Conservation (phyloP, 2,888 invertebrate species). For the Hydropsyche betteni region DNA sequence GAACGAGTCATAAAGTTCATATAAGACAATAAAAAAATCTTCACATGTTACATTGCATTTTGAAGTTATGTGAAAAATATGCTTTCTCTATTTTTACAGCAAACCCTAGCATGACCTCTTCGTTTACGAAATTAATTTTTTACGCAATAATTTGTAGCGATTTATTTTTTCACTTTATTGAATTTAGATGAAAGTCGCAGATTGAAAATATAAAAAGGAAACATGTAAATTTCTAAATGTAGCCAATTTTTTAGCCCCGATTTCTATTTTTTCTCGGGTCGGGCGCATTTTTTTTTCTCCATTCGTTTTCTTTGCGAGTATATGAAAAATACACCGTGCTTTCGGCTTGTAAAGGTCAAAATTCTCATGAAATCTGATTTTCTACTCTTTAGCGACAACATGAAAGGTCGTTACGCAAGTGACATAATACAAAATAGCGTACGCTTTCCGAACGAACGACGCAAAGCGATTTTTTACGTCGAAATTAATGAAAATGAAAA, state of each 20-base stretch:
- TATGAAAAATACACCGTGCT: constrained; percentile 6
- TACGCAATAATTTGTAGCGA: not conserved
- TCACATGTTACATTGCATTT: constrained; percentile 2
- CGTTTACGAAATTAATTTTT: constrained; percentile 22
- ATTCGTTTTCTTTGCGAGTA: not conserved
- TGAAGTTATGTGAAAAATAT: not conserved
- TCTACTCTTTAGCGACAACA: constrained; percentile 25
- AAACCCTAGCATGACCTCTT: constrained; percentile 7
- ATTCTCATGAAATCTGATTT: constrained; percentile 37
- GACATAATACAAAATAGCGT: constrained; percentile 36
- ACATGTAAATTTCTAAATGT: constrained; percentile 29
- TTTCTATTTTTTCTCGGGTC: constrained; percentile 20
- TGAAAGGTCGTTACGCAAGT: constrained; percentile 40
- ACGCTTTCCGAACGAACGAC: no score
- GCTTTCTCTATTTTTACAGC: not conserved
- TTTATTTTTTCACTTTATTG: constrained; percentile 1
- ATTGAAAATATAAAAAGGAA: constrained; percentile 21
- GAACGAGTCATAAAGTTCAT: constrained; percentile 7
- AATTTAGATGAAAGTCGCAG: constrained; percentile 6
- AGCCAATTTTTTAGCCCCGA: constrained; percentile 13
- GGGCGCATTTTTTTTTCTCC: not conserved
- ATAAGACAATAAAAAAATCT: not conserved
- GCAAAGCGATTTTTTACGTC: no score
- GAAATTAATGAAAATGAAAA: no score
- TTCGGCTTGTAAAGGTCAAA: constrained; percentile 22